phyloP scores from a whole-genome alignment of 2,113 vertebrate species.

The Cynopterus brachyotis region DNA sequence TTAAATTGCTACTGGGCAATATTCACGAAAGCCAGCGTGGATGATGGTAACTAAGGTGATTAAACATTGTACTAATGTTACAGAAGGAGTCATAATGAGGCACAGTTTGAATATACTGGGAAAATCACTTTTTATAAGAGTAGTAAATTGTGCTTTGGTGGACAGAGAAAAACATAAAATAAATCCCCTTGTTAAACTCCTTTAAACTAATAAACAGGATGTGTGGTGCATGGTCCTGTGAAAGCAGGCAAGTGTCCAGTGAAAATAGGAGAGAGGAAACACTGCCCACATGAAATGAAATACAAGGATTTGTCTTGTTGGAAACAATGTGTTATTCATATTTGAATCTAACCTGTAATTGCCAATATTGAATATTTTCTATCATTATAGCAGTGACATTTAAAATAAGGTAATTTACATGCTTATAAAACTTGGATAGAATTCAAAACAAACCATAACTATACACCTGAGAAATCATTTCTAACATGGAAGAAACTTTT shows the following conservation, averaged over 20 bases:
- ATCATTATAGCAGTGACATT: not conserved
- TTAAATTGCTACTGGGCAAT: not conserved
- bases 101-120: not conserved
- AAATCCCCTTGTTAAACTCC: slow-evolving; percentile 61
- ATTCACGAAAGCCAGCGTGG: not conserved
- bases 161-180: slow-evolving; percentile 60
- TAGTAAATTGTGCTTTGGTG: slow-evolving; percentile 55
- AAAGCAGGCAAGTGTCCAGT: slow-evolving; percentile 54
- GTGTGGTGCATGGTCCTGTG: slow-evolving; percentile 34
- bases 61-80: not conserved
- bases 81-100: not conserved
- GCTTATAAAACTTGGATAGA: not conserved
- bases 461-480: not conserved
- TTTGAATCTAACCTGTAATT: slow-evolving; percentile 38
- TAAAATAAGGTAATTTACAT: not conserved
- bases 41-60: not conserved
- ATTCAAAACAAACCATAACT: not conserved
- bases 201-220: slow-evolving; percentile 68
- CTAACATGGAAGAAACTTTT: not conserved
- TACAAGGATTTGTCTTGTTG: not conserved
- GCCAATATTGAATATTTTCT: not conserved
- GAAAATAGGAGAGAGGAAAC: slow-evolving; percentile 65
- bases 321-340: slow-evolving; percentile 36
- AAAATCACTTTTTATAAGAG: slow-evolving; percentile 3
- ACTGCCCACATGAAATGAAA: slow-evolving; percentile 52